phyloP scores from a whole-genome alignment of 2,888 invertebrate species.

The Diarsia mendica region DNA sequence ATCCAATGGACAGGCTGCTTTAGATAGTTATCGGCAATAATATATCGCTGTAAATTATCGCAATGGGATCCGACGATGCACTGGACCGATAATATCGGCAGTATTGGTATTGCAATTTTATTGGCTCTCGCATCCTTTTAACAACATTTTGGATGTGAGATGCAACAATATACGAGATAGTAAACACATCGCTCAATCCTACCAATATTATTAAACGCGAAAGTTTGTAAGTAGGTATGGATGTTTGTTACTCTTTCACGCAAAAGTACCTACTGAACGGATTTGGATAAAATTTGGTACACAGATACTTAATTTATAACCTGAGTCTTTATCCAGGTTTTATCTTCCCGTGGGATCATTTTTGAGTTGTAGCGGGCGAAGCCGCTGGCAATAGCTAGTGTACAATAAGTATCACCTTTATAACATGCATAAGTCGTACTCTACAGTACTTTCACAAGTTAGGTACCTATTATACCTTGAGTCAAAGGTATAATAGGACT shows the following conservation, averaged over 20 bases:
- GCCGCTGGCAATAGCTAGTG: not conserved
- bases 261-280: too few species aligned
- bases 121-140: not conserved
- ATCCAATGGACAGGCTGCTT: conserved; percentile 1
- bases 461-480: too few species aligned
- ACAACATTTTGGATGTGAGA: not conserved
- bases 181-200: not conserved
- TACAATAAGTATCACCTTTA: not conserved
- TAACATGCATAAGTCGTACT: not conserved
- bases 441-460: too few species aligned
- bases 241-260: too few species aligned
- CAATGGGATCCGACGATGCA: conserved; percentile 43
- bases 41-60: conserved; percentile 35
- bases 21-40: conserved; percentile 36
- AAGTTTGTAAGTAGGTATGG: too few species aligned
- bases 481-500: too few species aligned
- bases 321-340: too few species aligned
- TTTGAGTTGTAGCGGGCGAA: too few species aligned
- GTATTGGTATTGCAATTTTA: conserved; percentile 26
- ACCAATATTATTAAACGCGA: too few species aligned
- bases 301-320: too few species aligned
- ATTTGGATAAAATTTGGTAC: too few species aligned
- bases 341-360: too few species aligned
- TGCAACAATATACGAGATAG: not conserved
- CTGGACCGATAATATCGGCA: conserved; percentile 14